Evolutionary conservation across 1,140 invertebrate species (phyloP).

Genomic region (Drosophila serrata): DNA sequence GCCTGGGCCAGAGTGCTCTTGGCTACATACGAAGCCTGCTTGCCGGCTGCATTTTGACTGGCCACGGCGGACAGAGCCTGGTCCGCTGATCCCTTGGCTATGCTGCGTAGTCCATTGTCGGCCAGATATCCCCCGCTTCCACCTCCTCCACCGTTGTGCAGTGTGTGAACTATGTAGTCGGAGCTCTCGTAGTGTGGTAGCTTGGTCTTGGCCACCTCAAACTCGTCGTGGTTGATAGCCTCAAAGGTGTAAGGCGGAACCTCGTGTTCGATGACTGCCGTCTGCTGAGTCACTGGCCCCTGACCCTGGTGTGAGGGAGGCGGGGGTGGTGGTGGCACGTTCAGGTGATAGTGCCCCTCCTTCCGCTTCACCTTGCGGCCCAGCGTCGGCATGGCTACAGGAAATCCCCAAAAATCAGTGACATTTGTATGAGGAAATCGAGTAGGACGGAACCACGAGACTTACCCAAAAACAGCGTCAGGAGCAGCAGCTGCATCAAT

Average conservation of each 20-base stretch:
- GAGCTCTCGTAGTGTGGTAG: conserved; percentile 45
- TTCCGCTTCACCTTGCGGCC: conserved; percentile 80
- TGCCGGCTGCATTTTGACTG: conserved; percentile 86
- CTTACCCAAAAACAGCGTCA: conserved; percentile 69
- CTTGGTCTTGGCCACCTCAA: conserved; percentile 28
- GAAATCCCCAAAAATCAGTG: conserved; percentile 15
- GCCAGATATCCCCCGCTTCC: conserved; percentile 49
- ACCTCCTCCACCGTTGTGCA: conserved; percentile 4
- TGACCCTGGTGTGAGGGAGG: conserved; percentile 19
- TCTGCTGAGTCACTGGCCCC: conserved; percentile 36
- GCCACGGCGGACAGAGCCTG: conserved; percentile 87
- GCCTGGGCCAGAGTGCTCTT: conserved; percentile 87
- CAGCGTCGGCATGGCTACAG: conserved; percentile 36
- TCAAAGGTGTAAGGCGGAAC: conserved; percentile 69
- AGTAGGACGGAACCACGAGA: background rate
- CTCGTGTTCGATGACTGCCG: conserved; percentile 47
- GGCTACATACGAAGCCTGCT: conserved; percentile 87
- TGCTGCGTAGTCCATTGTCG: conserved; percentile 85
- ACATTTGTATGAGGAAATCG: conserved; percentile 30
- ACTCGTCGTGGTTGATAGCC: conserved; percentile 69
- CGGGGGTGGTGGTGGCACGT: conserved; percentile 70
- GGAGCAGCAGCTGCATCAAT: conserved; percentile 40
- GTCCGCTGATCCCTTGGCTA: conserved; percentile 90
- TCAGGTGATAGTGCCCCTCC: conserved; percentile 68
- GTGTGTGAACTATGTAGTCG: conserved; percentile 52